Evolutionary conservation across 1,140 invertebrate genomes (phyloP).

Genomic region (Phocides pigmalion): DNA sequence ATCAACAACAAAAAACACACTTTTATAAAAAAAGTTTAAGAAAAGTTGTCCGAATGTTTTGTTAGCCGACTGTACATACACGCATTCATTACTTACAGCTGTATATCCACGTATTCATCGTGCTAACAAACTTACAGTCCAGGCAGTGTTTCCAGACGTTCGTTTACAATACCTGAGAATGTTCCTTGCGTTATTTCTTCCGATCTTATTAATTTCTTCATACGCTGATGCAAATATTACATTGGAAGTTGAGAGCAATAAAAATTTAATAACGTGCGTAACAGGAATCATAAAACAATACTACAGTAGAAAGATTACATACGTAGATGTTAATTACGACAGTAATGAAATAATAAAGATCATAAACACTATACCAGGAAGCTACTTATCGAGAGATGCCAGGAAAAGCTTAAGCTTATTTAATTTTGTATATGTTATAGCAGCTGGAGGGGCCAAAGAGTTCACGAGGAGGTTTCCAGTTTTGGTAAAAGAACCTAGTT

Average conservation of each 20-base stretch:
- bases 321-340: slow-evolving; percentile 14
- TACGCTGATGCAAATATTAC: background rate
- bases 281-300: slow-evolving; percentile 1
- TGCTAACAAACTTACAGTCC: background rate
- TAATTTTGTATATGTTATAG: slow-evolving; percentile 36
- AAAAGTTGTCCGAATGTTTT: too few species aligned
- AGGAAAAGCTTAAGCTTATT: background rate
- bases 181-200: background rate
- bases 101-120: too few species aligned
- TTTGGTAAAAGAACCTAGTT: slow-evolving; percentile 31
- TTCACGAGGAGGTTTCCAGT: slow-evolving; percentile 28
- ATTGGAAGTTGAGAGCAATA: background rate
- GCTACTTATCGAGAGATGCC: background rate
- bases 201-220: background rate
- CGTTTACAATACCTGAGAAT: background rate
- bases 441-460: slow-evolving; percentile 18
- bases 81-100: too few species aligned
- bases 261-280: slow-evolving; percentile 5
- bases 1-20: too few species aligned
- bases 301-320: background rate
- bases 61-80: too few species aligned
- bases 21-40: too few species aligned
- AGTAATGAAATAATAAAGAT: slow-evolving; percentile 5
- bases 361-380: background rate
- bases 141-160: background rate